Evolutionary conservation across 1,140 invertebrate genomes (phyloP).

Genomic region (Hycleus phaleratus): DNA sequence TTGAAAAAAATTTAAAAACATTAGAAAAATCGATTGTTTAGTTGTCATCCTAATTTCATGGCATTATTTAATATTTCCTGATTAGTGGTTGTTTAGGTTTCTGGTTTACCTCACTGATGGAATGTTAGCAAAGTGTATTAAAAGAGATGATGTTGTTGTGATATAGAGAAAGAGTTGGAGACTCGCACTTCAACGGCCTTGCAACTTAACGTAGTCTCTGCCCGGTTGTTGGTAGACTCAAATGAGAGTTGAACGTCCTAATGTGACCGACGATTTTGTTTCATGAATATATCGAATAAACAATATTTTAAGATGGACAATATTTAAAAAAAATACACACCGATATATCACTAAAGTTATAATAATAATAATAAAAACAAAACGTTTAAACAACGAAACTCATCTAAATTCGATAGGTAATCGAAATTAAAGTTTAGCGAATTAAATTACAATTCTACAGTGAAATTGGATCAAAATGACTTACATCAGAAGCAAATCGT

Average conservation of each 20-base stretch:
- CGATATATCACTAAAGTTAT: no score
- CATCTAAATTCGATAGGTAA: no score
- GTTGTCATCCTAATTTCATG: slow-evolving; percentile 12
- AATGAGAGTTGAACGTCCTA: slow-evolving; percentile 33
- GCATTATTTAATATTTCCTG: slow-evolving; percentile 21
- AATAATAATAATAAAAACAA: no score
- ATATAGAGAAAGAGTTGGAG: slow-evolving; percentile 2
- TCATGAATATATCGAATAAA: slow-evolving; percentile 29
- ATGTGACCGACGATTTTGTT: slow-evolving; percentile 33
- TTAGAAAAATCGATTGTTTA: no score
- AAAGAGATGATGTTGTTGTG: slow-evolving; percentile 2
- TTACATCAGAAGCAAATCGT: slow-evolving; percentile 7
- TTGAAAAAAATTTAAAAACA: no score
- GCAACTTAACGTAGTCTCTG: slow-evolving; percentile 22
- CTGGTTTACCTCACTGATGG: slow-evolving; percentile 18
- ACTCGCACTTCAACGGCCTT: slow-evolving; percentile 25
- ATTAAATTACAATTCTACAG: no score
- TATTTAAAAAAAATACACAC: not conserved
- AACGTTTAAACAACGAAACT: no score
- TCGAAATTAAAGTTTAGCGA: no score
- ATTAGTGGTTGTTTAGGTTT: slow-evolving; percentile 19
- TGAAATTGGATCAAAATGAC: slow-evolving; percentile 5
- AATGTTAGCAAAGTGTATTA: slow-evolving; percentile 18
- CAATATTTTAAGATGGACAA: slow-evolving; percentile 29
- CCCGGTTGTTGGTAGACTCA: slow-evolving; percentile 19